Conservation (phyloP, 2,797 vertebrate species). For the Odontamblyopus rebecca region DNA sequence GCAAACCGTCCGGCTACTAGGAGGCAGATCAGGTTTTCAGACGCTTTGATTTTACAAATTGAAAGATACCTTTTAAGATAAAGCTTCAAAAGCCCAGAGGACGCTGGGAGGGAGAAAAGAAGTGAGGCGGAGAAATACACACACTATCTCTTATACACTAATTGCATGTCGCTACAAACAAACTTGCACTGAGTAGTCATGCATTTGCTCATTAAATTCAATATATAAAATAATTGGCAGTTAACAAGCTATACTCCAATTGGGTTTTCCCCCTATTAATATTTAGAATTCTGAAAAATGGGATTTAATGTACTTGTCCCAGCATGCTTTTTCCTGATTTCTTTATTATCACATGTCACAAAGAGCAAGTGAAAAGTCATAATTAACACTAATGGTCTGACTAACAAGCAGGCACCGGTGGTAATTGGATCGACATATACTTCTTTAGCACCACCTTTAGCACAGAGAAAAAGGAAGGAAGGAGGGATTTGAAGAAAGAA, state of each 20-base stretch:
- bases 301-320: constrained; percentile 32
- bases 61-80: constrained; percentile 70
- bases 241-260: constrained; percentile 23
- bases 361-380: constrained; percentile 48
- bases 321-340: constrained; percentile 20
- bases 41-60: constrained; percentile 73
- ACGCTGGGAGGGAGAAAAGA: constrained; percentile 43
- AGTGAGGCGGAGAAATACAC: constrained; percentile 9
- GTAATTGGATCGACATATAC: constrained; percentile 61
- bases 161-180: constrained; percentile 40
- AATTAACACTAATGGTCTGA: constrained; percentile 63
- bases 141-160: constrained; percentile 31
- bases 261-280: constrained; percentile 25
- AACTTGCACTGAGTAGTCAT: constrained; percentile 20
- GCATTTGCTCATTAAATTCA: constrained; percentile 18
- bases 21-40: constrained; percentile 54
- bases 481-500: constrained; percentile 27
- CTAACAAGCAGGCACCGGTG: constrained; percentile 56
- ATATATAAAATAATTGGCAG: constrained; percentile 14
- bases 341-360: constrained; percentile 52
- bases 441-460: constrained; percentile 36
- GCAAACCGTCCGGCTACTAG: constrained; percentile 55
- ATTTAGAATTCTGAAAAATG: constrained; percentile 20
- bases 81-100: constrained; percentile 55
- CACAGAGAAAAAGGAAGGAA: constrained; percentile 23